These are phyloP conservation scores for Passer domesticus DNA, from an alignment of 2,113 vertebrate genomes.

Conservation along the genomic window DNA sequence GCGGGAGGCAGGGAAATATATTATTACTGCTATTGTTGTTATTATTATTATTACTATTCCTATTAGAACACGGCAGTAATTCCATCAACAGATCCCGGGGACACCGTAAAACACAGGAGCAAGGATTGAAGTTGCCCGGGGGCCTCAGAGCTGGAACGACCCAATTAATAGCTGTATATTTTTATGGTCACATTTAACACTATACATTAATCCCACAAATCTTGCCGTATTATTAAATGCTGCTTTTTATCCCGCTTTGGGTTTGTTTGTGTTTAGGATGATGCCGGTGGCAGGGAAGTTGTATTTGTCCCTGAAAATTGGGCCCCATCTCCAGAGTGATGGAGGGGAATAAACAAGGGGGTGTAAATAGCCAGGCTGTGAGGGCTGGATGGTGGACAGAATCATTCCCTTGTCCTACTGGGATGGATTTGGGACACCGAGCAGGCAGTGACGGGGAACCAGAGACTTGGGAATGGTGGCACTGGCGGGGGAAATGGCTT, in stretches of 20 bases:
- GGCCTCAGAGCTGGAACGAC: background rate
- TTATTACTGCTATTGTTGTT: background rate
- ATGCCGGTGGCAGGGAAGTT: background rate
- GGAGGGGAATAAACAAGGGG: background rate
- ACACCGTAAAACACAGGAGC: conserved; percentile 36
- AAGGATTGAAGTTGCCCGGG: background rate
- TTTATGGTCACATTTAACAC: conserved; percentile 48
- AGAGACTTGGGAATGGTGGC: background rate
- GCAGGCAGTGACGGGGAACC: accelerated
- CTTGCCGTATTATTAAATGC: background rate
- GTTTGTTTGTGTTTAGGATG: background rate
- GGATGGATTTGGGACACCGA: accelerated
- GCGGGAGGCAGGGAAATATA: background rate
- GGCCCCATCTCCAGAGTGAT: accelerated
- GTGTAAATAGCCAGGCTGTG: accelerated
- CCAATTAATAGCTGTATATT: conserved; percentile 39
- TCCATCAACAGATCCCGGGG: conserved; percentile 9
- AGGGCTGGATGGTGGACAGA: background rate
- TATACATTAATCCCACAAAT: conserved; percentile 40
- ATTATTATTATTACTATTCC: background rate
- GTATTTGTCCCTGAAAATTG: accelerated
- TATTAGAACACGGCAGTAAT: background rate
- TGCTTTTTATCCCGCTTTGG: background rate
- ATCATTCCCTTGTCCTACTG: background rate
- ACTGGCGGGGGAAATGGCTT: background rate